phyloP scores from a whole-genome alignment of 2,113 vertebrate genomes.

The Nipponia nippon region DNA sequence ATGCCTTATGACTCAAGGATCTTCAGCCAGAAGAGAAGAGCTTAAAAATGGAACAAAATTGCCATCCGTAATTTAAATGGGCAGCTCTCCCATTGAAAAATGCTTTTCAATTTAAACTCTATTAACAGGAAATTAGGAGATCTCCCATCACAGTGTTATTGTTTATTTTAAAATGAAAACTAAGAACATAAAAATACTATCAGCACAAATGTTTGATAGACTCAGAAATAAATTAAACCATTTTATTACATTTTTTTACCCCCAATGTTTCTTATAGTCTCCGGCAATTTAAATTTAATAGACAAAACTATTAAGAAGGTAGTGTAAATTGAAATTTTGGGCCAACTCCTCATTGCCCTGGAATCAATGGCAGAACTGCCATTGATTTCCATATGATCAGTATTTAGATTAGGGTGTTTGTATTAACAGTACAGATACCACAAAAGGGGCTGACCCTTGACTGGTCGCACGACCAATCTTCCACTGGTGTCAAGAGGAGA shows the following conservation, averaged over 20 bases:
- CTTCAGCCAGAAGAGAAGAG: slow-evolving; percentile 11
- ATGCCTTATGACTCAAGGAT: not conserved
- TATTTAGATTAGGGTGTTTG: not conserved
- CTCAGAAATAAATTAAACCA: slow-evolving; percentile 30
- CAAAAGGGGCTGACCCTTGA: not conserved
- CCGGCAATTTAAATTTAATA: slow-evolving; percentile 7
- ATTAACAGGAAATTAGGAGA: slow-evolving; percentile 59
- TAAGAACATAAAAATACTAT: slow-evolving; percentile 38
- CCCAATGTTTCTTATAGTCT: not conserved
- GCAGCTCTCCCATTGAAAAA: slow-evolving; percentile 30
- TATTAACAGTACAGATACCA: not conserved
- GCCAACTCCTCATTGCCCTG: not conserved
- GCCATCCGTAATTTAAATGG: slow-evolving; percentile 42
- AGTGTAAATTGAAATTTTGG: not conserved
- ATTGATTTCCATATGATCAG: not conserved
- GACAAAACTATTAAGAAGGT: not conserved
- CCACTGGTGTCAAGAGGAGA: not conserved
- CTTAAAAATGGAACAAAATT: slow-evolving; percentile 39
- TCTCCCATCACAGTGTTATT: slow-evolving; percentile 23
- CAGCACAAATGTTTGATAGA: not conserved
- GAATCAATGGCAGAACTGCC: not conserved
- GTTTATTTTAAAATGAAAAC: slow-evolving; percentile 49
- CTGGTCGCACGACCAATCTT: not conserved
- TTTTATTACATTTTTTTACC: not conserved
- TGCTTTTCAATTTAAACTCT: slow-evolving; percentile 55